Evolutionary conservation across 2,113 vertebrate genomes (phyloP).

Genomic region (Dromas ardeola): DNA sequence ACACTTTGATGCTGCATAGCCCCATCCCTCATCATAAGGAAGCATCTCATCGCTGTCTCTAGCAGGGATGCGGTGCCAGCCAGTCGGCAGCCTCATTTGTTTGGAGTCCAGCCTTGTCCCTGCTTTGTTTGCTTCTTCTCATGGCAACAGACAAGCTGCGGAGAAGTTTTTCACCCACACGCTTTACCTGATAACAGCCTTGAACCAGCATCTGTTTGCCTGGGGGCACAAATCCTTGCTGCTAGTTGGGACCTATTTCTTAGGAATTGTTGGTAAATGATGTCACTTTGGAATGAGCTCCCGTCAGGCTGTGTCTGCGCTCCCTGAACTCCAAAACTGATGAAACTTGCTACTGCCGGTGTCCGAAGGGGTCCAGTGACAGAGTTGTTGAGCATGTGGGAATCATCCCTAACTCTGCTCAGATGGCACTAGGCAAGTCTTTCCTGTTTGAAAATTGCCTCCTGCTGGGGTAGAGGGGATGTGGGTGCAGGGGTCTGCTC

Average conservation of each 20-base stretch:
- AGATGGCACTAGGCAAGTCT: neutral
- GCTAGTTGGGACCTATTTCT: conserved; percentile 60
- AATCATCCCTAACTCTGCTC: neutral
- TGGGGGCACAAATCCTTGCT: conserved; percentile 2
- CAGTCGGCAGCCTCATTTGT: neutral
- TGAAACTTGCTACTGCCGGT: neutral
- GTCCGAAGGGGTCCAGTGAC: neutral
- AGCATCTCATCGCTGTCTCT: neutral
- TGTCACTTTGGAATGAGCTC: conserved; percentile 44
- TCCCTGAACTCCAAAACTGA: neutral
- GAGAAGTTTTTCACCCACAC: conserved; percentile 41
- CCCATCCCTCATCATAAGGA: neutral
- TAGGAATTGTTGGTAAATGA: conserved; percentile 47
- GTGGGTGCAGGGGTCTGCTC: neutral
- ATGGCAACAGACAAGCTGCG: conserved; percentile 38
- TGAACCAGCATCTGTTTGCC: conserved; percentile 61
- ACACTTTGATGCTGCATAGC: accelerated
- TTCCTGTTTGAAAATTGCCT: neutral
- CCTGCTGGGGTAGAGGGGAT: neutral
- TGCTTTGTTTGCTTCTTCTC: conserved; percentile 46
- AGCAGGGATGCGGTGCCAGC: neutral
- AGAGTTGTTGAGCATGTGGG: neutral
- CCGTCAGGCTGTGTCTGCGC: neutral
- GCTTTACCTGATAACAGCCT: conserved; percentile 37
- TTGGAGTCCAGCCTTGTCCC: neutral